Percentiles rank a stretch among this genome's conserved stretches.
Evolutionary conservation across 2,113 vertebrate species (phyloP).

Genomic region (Dissostichus mawsoni): DNA sequence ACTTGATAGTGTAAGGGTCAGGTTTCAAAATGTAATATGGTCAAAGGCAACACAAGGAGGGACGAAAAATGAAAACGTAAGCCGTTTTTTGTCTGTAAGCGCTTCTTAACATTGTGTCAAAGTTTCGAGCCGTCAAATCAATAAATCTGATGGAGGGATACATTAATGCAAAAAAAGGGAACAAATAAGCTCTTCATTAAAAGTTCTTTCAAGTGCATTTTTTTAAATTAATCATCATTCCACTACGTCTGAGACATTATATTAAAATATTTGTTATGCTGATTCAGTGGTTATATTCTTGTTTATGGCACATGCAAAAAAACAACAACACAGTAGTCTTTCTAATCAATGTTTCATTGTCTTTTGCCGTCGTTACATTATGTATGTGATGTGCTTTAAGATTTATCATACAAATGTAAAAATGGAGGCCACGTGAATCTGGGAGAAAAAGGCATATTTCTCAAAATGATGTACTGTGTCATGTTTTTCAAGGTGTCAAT

Average conservation of each 20-base stretch:
- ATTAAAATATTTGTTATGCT: neutral
- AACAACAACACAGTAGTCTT: neutral
- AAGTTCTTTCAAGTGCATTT: slow-evolving; percentile 23
- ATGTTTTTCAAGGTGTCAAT: neutral
- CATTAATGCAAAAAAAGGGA: neutral
- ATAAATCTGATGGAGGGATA: slow-evolving; percentile 1
- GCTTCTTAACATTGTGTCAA: slow-evolving; percentile 1
- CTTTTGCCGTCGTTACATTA: neutral
- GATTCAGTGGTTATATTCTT: neutral
- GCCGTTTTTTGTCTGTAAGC: slow-evolving; percentile 13
- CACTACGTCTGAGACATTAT: neutral
- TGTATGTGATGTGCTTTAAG: slow-evolving; percentile 1
- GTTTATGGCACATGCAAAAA: neutral
- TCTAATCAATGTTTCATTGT: neutral
- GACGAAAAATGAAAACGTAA: slow-evolving; percentile 1
- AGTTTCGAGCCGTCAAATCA: slow-evolving; percentile 6
- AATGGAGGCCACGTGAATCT: slow-evolving; percentile 15
- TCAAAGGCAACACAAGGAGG: neutral
- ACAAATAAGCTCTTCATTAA: slow-evolving; percentile 18
- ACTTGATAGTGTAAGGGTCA: slow-evolving; percentile 27
- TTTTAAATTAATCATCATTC: neutral
- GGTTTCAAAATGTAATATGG: slow-evolving; percentile 7
- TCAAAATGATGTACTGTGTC: neutral
- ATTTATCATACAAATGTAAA: slow-evolving; percentile 4
- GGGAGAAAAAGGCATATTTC: neutral